These are phyloP conservation scores for Leptopilina drosophilae DNA, from an alignment of 2,888 invertebrate species.

Conservation along the genomic window DNA sequence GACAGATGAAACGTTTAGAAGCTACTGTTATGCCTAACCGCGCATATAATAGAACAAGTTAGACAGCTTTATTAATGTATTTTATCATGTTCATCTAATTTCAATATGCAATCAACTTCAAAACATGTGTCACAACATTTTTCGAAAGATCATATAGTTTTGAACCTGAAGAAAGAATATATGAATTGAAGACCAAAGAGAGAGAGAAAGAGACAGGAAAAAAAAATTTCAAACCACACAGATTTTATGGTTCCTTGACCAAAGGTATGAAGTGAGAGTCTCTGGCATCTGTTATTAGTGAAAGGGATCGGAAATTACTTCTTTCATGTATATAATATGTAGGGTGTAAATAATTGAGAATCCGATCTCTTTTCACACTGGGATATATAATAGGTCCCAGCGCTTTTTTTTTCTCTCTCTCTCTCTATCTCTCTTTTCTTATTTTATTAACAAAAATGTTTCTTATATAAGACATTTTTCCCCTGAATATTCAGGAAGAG, in stretches of 20 bases:
- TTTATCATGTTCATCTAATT: constrained; percentile 23
- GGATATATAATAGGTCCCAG: background rate
- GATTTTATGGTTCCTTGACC: constrained; percentile 26
- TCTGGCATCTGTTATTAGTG: constrained; percentile 30
- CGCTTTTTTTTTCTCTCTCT: background rate
- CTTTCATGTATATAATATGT: constrained; percentile 14
- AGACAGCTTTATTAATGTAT: constrained; percentile 7
- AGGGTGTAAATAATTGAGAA: constrained; percentile 36
- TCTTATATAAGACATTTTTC: background rate
- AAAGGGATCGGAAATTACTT: constrained; percentile 36
- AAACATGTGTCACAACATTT: constrained; percentile 10
- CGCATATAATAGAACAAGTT: background rate
- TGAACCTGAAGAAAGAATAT: background rate
- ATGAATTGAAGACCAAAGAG: background rate
- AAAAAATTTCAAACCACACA: constrained; percentile 15
- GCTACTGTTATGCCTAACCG: constrained; percentile 1
- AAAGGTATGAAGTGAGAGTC: constrained; percentile 26
- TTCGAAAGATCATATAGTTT: background rate
- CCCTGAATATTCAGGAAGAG: constrained; percentile 2
- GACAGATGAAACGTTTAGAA: background rate
- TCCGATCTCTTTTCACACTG: constrained; percentile 31
- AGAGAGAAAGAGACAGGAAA: background rate
- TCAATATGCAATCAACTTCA: constrained; percentile 16
- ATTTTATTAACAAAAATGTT: background rate
- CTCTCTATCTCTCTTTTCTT: background rate